Conservation (phyloP, 2,113 vertebrate species). For the human region DNA sequence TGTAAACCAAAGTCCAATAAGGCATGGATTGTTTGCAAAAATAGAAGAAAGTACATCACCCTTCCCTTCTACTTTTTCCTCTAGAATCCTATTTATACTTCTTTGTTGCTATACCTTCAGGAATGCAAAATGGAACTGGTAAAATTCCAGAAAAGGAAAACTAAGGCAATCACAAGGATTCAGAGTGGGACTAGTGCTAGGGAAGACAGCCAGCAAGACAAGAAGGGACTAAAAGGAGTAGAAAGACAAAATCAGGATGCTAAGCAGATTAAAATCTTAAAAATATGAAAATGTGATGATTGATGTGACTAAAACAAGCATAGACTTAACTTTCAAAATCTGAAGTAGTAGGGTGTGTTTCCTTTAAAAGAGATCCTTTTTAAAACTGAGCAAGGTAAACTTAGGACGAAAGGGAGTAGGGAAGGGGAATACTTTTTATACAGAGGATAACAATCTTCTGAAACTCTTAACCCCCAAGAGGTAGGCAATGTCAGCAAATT, state of each 20-base stretch:
- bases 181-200: not conserved
- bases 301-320: not conserved
- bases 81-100: not conserved
- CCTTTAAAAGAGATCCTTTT: not conserved
- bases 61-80: not conserved
- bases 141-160: conserved; percentile 9
- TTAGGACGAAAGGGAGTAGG: not conserved
- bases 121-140: not conserved
- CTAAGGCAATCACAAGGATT: not conserved
- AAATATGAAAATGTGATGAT: not conserved
- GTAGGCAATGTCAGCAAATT: not conserved
- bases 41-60: not conserved
- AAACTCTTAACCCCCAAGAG: conserved; percentile 38
- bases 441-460: conserved; percentile 9
- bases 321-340: conserved; percentile 23
- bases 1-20: not conserved
- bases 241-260: not conserved
- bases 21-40: not conserved
- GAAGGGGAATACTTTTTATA: not conserved
- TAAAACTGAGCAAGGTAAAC: not conserved
- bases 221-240: not conserved
- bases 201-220: not conserved
- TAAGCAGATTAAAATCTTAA: not conserved
- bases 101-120: not conserved
- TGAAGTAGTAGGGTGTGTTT: not conserved